These are phyloP conservation scores for Drosophila borealis DNA, from an alignment of 2,888 invertebrate genomes.

Conservation along the genomic window DNA sequence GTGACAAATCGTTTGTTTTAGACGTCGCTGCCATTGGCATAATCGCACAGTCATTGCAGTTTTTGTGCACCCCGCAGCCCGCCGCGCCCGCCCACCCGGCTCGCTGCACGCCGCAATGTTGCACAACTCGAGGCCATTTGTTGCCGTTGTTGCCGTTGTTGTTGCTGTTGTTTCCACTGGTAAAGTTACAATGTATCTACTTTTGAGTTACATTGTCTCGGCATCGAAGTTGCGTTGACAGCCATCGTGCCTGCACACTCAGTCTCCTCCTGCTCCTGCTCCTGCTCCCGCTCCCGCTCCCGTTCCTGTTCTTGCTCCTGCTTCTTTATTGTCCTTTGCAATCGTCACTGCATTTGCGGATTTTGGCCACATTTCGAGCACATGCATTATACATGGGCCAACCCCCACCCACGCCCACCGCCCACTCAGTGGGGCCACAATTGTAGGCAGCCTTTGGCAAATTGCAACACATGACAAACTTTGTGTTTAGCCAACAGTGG, in stretches of 20 bases:
- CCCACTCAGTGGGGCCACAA: background rate
- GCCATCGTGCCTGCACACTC: conserved; percentile 47
- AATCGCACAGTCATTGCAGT: conserved; percentile 78
- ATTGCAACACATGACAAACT: conserved; percentile 74
- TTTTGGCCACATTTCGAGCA: conserved; percentile 54
- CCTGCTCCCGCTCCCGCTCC: background rate
- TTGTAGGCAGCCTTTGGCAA: conserved; percentile 53
- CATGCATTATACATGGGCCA: conserved; percentile 73
- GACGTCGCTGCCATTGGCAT: conserved; percentile 75
- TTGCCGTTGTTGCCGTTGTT: conserved; percentile 20
- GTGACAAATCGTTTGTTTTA: conserved; percentile 81
- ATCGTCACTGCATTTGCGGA: conserved; percentile 62
- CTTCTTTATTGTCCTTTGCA: conserved; percentile 38
- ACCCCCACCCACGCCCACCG: background rate
- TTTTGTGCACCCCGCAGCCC: conserved; percentile 20
- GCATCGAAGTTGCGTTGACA: conserved; percentile 78
- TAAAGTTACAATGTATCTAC: conserved; percentile 71
- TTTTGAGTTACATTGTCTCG: conserved; percentile 78
- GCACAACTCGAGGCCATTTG: conserved; percentile 47
- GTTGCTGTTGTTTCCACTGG: conserved; percentile 28
- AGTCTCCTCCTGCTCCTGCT: background rate
- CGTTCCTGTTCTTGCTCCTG: background rate
- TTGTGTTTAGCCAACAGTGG: conserved; percentile 75
- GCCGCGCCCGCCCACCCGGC: background rate
- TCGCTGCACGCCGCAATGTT: conserved; percentile 44